Conservation (phyloP, 2,113 vertebrate genomes). For the Poeciliopsis retropinna region DNA sequence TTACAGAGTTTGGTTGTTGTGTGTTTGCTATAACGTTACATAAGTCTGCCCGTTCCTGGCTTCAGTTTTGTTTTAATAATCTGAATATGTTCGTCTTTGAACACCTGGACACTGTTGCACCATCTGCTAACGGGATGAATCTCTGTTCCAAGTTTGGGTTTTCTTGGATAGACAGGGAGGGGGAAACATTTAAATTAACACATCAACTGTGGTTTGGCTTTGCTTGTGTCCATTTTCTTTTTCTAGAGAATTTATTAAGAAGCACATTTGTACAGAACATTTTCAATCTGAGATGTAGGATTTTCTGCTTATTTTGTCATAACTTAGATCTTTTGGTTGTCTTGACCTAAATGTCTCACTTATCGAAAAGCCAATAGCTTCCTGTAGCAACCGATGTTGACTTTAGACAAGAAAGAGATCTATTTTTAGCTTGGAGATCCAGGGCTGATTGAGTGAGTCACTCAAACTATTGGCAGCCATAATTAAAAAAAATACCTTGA, state of each 20-base stretch:
- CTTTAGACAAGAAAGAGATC: background rate
- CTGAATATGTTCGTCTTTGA: conserved; percentile 4
- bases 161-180: background rate
- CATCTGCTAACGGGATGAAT: conserved; percentile 10
- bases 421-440: conserved; percentile 3
- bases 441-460: background rate
- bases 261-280: background rate
- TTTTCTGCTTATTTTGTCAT: background rate
- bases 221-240: background rate
- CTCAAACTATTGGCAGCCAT: background rate
- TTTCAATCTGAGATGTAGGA: background rate
- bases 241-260: background rate
- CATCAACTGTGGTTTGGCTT: too few relatives aligned
- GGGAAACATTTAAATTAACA: too few relatives aligned
- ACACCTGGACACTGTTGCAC: background rate
- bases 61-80: conserved; percentile 4
- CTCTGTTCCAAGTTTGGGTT: background rate
- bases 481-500: background rate
- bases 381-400: background rate
- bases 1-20: conserved; percentile 45
- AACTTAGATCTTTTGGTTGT: background rate
- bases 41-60: conserved; percentile 8
- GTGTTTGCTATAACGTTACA: conserved; percentile 21
- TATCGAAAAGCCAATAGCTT: background rate
- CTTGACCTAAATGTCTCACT: background rate